A percentile compares a stretch with the other conserved stretches of the same genome.
These are phyloP conservation scores for Leistus spinibarbis DNA, from an alignment of 2,888 invertebrate species.

Conservation along the genomic window DNA sequence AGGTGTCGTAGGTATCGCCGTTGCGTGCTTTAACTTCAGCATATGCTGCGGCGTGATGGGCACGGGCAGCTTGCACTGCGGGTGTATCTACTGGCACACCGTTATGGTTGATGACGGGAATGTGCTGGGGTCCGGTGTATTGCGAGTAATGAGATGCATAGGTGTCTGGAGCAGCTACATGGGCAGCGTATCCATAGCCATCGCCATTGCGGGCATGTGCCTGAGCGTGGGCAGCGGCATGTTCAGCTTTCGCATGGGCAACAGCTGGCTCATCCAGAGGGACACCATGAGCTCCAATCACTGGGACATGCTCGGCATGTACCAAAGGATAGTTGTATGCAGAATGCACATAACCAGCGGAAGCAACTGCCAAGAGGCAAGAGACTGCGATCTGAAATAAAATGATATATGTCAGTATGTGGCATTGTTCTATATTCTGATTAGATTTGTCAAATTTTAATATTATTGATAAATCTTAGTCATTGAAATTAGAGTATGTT, in stretches of 20 bases:
- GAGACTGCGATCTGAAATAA: conserved; percentile 35
- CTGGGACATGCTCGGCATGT: conserved; percentile 52
- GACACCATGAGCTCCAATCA: conserved; percentile 61
- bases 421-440: no score
- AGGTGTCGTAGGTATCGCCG: background rate
- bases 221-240: conserved; percentile 37
- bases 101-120: conserved; percentile 50
- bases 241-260: conserved; percentile 57
- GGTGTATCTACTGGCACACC: conserved; percentile 61
- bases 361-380: conserved; percentile 39
- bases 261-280: conserved; percentile 66
- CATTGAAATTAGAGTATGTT: no score
- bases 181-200: conserved; percentile 15
- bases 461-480: no score
- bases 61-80: conserved; percentile 61
- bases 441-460: no score
- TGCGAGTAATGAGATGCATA: conserved; percentile 37
- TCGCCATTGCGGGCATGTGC: conserved; percentile 1
- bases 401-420: no score
- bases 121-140: conserved; percentile 24
- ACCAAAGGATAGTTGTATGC: conserved; percentile 10
- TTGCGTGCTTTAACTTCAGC: conserved; percentile 44
- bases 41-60: conserved; percentile 59
- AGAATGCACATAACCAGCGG: conserved; percentile 16
- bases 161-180: conserved; percentile 16